phyloP scores from a whole-genome alignment of 2,797 vertebrate species.

The Poeciliopsis gracilis region DNA sequence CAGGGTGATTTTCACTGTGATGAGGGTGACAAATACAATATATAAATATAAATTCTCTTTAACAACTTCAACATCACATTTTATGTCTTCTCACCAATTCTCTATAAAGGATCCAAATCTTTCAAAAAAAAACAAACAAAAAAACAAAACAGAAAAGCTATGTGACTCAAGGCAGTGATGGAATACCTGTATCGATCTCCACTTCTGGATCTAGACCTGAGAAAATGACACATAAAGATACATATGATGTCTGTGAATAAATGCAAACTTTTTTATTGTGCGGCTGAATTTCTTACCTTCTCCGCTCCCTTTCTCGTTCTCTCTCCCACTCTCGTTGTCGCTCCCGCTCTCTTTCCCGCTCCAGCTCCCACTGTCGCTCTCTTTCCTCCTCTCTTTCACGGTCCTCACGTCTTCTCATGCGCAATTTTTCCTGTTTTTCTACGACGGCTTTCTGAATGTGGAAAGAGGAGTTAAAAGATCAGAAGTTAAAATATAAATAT shows the following conservation, averaged over 20 bases:
- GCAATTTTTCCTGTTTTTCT: conserved; percentile 95
- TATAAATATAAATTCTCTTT: neutral
- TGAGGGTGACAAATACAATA: neutral
- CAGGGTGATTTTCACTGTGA: neutral
- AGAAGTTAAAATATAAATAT: neutral
- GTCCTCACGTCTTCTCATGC: conserved; percentile 81
- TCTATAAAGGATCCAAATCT: neutral
- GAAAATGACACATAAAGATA: conserved; percentile 9
- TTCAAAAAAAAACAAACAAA: neutral
- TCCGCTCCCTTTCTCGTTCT: conserved; percentile 71
- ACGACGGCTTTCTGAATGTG: conserved; percentile 89
- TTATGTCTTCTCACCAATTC: neutral
- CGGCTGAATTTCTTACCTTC: conserved; percentile 62
- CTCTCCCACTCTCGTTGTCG: conserved; percentile 62
- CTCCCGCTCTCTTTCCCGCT: conserved; percentile 87
- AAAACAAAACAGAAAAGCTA: neutral
- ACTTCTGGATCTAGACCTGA: conserved; percentile 82
- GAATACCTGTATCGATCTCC: conserved; percentile 81
- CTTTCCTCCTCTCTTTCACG: conserved; percentile 79
- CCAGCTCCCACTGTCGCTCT: conserved; percentile 78
- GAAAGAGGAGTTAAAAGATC: neutral
- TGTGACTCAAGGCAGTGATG: neutral
- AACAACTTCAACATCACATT: neutral
- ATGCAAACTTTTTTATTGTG: neutral
- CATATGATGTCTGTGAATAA: neutral